Evolutionary conservation across 2,797 vertebrate genomes (phyloP).

Genomic region (Enteromius afrohamiltoni): DNA sequence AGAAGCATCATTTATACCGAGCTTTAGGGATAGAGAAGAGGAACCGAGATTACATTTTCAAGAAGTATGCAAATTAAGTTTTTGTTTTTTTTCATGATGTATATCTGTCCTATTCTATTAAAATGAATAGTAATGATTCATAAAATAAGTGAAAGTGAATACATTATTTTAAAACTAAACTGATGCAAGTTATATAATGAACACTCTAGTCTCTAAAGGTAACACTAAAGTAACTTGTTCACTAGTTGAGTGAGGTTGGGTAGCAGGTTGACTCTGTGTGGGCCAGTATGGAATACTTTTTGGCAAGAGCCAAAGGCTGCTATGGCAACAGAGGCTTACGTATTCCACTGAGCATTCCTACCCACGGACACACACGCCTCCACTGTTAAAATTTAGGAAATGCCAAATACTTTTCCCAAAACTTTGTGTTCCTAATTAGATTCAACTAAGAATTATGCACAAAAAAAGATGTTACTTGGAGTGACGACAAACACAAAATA

Average conservation of each 20-base stretch:
- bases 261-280: conserved; percentile 51
- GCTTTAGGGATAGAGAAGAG: neutral
- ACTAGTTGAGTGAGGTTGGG: conserved; percentile 44
- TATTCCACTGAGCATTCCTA: conserved; percentile 52
- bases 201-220: neutral
- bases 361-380: conserved; percentile 44
- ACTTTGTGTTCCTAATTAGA: neutral
- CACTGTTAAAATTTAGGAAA: conserved; percentile 10
- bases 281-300: conserved; percentile 53
- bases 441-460: neutral
- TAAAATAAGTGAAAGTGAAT: neutral
- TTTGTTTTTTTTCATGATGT: neutral
- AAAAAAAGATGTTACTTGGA: neutral
- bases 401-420: conserved; percentile 13
- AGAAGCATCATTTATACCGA: neutral
- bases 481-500: neutral
- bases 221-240: conserved; percentile 12
- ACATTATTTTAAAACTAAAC: neutral
- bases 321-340: conserved; percentile 59
- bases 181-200: neutral
- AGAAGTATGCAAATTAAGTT: neutral
- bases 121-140: neutral
- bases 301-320: conserved; percentile 56
- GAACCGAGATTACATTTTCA: neutral
- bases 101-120: neutral